Evolutionary conservation across 1,140 invertebrate species (phyloP).

Genomic region (Drosophila bifasciata): DNA sequence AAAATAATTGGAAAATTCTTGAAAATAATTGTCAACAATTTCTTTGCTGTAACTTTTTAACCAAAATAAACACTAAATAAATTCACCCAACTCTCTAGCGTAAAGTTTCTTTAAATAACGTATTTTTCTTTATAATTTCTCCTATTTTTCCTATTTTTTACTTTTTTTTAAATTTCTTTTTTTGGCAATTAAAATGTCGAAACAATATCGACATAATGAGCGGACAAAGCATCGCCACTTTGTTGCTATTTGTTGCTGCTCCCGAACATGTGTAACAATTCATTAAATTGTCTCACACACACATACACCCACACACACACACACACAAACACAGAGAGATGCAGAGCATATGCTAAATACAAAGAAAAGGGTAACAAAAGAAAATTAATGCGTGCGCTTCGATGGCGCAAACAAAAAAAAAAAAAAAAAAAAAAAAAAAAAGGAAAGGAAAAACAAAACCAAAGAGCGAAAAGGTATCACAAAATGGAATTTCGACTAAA

Average conservation of each 20-base stretch:
- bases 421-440: constrained; percentile 24
- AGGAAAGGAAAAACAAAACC: constrained; percentile 1
- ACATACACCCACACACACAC: constrained; percentile 1
- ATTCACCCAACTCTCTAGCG: too few relatives aligned
- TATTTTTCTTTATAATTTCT: background rate
- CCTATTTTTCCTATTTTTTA: constrained; percentile 8
- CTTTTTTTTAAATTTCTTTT: constrained; percentile 4
- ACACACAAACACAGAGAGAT: constrained; percentile 18
- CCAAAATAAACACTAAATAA: too few relatives aligned
- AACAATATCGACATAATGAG: constrained; percentile 73
- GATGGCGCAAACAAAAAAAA: constrained; percentile 56
- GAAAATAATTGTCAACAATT: too few relatives aligned
- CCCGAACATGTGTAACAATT: constrained; percentile 70
- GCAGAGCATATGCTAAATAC: constrained; percentile 48
- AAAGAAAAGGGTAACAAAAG: constrained; percentile 70
- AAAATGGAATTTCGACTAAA: too few relatives aligned
- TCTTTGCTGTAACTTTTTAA: too few relatives aligned
- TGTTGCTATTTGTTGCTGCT: constrained; percentile 67
- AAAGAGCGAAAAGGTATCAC: background rate
- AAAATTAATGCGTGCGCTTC: constrained; percentile 70
- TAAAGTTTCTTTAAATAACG: too few relatives aligned
- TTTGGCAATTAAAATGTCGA: constrained; percentile 56
- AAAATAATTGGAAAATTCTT: too few relatives aligned
- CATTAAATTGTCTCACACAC: constrained; percentile 59
- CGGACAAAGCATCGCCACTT: constrained; percentile 63